Percentiles rank a stretch among this genome's conserved stretches.
Evolutionary conservation across 2,797 vertebrate genomes (phyloP).

Genomic region (Chiloscyllium punctatum): DNA sequence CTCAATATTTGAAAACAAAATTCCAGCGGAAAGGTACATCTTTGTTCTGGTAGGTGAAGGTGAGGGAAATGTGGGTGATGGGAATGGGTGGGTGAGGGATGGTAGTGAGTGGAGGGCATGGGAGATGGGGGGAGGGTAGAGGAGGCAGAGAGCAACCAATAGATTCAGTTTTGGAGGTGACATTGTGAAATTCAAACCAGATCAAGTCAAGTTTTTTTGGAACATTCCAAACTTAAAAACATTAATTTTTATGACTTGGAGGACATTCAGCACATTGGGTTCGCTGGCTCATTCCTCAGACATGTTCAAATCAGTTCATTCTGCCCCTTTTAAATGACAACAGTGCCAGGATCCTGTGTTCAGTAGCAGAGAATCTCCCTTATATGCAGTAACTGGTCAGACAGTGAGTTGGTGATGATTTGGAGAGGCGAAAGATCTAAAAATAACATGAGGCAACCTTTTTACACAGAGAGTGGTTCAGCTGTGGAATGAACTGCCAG

Average conservation of each 20-base stretch:
- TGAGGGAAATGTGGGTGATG: constrained; percentile 41
- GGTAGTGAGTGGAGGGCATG: constrained; percentile 42
- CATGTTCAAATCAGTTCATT: background rate
- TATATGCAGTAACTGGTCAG: background rate
- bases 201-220: background rate
- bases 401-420: background rate
- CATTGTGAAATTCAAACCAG: background rate
- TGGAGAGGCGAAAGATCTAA: too few species aligned
- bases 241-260: background rate
- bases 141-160: background rate
- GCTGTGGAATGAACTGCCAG: too few species aligned
- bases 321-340: background rate
- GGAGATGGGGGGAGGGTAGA: background rate
- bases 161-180: background rate
- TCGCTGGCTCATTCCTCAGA: background rate
- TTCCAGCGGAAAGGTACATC: constrained; percentile 71
- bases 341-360: background rate
- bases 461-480: too few species aligned
- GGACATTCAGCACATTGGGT: background rate
- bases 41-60: constrained; percentile 66
- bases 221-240: background rate
- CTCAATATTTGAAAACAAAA: constrained; percentile 58
- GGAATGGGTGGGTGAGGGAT: constrained; percentile 40
- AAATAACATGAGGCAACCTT: too few species aligned
- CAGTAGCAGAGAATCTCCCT: background rate